Conservation (phyloP, 2,888 invertebrate species). For the Synanthedon tipuliformis region DNA sequence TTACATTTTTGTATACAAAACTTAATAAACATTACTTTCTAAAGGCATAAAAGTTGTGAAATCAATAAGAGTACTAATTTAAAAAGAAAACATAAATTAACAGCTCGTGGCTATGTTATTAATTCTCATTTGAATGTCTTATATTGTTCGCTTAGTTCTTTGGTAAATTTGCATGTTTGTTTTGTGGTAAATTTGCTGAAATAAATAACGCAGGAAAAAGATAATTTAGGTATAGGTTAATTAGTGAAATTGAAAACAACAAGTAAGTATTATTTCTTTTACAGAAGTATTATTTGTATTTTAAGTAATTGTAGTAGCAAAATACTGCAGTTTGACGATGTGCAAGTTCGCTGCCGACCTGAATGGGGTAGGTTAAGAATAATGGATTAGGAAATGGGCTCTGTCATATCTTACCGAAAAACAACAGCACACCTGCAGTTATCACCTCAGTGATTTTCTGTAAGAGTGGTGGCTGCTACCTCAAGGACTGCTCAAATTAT, state of each 20-base stretch:
- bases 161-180: neutral
- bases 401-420: too few relatives aligned
- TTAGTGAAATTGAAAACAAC: neutral
- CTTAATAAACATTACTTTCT: conserved; percentile 10
- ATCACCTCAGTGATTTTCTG: too few relatives aligned
- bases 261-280: neutral
- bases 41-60: conserved; percentile 21
- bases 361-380: too few relatives aligned
- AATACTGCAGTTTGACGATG: too few relatives aligned
- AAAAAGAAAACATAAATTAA: conserved; percentile 40
- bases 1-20: conserved; percentile 7
- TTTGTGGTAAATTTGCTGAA: neutral
- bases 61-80: conserved; percentile 40
- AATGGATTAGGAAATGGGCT: too few relatives aligned
- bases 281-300: conserved; percentile 9
- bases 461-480: too few relatives aligned
- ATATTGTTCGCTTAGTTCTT: neutral
- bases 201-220: neutral
- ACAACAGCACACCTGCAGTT: too few relatives aligned
- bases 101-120: conserved; percentile 42
- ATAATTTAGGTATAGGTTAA: neutral
- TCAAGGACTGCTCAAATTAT: too few relatives aligned
- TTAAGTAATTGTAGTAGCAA: too few relatives aligned
- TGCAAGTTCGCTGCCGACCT: too few relatives aligned
- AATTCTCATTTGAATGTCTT: conserved; percentile 25